These are phyloP conservation scores for Pycnomerus fuliginosus DNA, from an alignment of 2,888 invertebrate genomes.

Conservation along the genomic window DNA sequence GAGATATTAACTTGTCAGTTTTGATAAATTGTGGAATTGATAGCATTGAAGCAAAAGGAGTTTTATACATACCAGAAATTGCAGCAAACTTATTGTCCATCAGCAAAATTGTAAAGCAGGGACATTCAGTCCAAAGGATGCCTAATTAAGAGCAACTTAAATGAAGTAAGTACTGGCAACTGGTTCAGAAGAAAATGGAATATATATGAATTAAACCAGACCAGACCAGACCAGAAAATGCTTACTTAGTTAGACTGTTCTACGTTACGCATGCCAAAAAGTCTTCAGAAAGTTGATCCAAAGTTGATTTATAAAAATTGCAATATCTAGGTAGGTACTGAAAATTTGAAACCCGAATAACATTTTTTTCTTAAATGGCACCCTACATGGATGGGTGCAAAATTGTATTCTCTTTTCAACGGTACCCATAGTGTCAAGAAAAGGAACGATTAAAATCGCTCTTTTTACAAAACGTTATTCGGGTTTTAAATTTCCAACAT, in stretches of 20 bases:
- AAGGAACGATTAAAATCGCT: too few species aligned
- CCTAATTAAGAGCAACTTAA: not conserved
- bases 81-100: not conserved
- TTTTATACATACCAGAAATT: not conserved
- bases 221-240: not conserved
- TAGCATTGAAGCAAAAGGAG: not conserved
- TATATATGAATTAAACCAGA: not conserved
- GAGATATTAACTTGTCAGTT: not conserved
- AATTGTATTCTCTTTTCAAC: too few species aligned
- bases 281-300: too few species aligned
- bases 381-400: too few species aligned
- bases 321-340: too few species aligned
- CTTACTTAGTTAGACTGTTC: not conserved
- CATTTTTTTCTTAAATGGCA: too few species aligned
- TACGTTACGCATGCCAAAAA: too few species aligned
- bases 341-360: too few species aligned
- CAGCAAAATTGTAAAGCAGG: not conserved
- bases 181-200: not conserved
- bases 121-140: not conserved
- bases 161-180: not conserved
- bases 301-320: too few species aligned
- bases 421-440: too few species aligned
- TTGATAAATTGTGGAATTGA: not conserved
- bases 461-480: too few species aligned
- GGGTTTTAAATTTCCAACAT: too few species aligned